Evolutionary conservation across 2,113 vertebrate genomes (phyloP).

Genomic region (Cavia porcellus): DNA sequence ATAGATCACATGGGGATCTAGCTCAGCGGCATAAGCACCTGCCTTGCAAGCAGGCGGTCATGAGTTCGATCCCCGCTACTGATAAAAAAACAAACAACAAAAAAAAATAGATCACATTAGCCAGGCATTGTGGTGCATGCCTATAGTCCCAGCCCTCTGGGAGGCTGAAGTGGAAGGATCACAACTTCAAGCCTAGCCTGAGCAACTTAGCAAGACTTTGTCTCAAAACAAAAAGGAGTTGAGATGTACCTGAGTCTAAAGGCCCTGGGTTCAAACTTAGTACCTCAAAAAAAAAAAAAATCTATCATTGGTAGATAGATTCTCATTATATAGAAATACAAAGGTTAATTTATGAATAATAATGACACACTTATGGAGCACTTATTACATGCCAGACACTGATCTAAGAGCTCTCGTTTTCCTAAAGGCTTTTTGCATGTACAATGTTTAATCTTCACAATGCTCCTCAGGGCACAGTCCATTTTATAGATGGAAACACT

Average conservation of each 20-base stretch:
- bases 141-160: neutral
- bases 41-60: too few relatives aligned
- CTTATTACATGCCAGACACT: neutral
- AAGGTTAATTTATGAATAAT: neutral
- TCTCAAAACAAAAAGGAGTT: neutral
- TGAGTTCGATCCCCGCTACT: too few relatives aligned
- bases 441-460: neutral
- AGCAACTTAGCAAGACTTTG: neutral
- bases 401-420: neutral
- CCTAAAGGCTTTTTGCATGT: neutral
- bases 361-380: neutral
- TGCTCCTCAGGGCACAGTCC: neutral
- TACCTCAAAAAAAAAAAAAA: neutral
- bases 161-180: neutral
- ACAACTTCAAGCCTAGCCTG: neutral
- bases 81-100: too few relatives aligned
- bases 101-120: neutral
- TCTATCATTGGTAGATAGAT: neutral
- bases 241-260: neutral
- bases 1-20: neutral
- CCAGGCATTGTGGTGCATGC: neutral
- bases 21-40: too few relatives aligned
- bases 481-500: constrained; percentile 58
- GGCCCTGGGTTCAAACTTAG: neutral
- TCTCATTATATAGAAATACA: neutral